phyloP scores from a whole-genome alignment of 2,888 invertebrate species.

The Tuta absoluta region DNA sequence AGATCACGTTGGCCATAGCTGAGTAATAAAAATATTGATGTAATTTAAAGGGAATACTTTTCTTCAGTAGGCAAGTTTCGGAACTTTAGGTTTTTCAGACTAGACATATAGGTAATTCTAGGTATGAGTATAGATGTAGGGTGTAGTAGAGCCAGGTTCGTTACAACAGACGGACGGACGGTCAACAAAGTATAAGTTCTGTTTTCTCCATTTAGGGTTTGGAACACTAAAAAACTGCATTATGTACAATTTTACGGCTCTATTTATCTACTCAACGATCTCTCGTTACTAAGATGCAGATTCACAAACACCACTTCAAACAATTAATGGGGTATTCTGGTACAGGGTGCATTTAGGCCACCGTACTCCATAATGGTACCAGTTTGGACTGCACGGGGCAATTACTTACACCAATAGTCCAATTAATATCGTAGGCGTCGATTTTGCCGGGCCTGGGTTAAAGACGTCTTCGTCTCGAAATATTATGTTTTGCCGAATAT shows the following conservation, averaged over 20 bases:
- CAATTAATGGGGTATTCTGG: conserved; percentile 26
- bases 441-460: conserved; percentile 32
- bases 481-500: neutral
- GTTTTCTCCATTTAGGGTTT: too few species aligned
- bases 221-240: neutral
- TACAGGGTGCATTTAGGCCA: conserved; percentile 39
- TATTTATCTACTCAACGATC: conserved; percentile 8
- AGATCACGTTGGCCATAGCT: too few species aligned
- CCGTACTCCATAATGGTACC: conserved; percentile 43
- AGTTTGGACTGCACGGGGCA: conserved; percentile 44
- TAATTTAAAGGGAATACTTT: too few species aligned
- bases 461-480: neutral
- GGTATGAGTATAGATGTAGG: too few species aligned
- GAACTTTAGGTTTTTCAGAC: too few species aligned
- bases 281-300: conserved; percentile 15
- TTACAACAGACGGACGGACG: too few species aligned
- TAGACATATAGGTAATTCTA: too few species aligned
- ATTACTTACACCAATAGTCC: conserved; percentile 57
- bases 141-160: too few species aligned
- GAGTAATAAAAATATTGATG: too few species aligned
- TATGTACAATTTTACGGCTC: neutral
- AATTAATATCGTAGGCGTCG: conserved; percentile 50
- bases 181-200: too few species aligned
- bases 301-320: conserved; percentile 10
- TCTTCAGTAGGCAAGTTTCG: too few species aligned